Base-by-base conservation (phyloP, 2,888 invertebrate genomes). In the Nomada fabriciana region DNA sequence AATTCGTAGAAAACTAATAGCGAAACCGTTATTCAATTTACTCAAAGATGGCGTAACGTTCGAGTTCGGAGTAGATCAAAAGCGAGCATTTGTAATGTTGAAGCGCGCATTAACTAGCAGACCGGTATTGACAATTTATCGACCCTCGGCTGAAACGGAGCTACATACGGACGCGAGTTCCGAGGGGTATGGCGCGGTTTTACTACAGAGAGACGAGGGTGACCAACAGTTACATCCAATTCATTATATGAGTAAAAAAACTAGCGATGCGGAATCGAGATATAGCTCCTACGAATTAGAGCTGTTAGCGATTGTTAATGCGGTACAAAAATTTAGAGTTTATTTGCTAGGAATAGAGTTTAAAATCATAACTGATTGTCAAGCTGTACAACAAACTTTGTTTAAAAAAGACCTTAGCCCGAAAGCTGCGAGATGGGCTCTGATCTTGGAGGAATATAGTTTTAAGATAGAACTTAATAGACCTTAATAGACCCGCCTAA, bases 251-350 rank as follows among this genome's bases (percentile, higher is more conserved):
- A 75, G 75, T 42, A 47, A 50, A 7, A 69, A 76, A 47, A 76
- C 69, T 0, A 4, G 63, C 1, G 55, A 63, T 5, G 29, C 20
- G 0, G 63, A 69, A 11, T 18, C 15, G 42, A 47, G 47, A 4
- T 69, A 61, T 23, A 52, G 61, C 43, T 76, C 69, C 7, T 76
- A 69, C 3, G 69, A 76, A 25, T 50, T 76, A 25, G 63, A 72
- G 25, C 7, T 52, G 3, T n/a, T 72, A 42, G 72, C 63, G 4
- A 29, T 72, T 2, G 23, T 72, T 2, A 20, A 20, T 2, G 53
- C 63, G 2, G 15, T 55, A 10, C 18, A 63, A 18, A 72, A 53
- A 52, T 72, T 72, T 9, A 18, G 72, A 4, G 63, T 72, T 0
- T 72, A 63, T 15, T 50, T 64, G n/a, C 20, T 68, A 57, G 68